phyloP scores from a whole-genome alignment of 2,888 invertebrate species.

The Chalcosyrphus nemorum region DNA sequence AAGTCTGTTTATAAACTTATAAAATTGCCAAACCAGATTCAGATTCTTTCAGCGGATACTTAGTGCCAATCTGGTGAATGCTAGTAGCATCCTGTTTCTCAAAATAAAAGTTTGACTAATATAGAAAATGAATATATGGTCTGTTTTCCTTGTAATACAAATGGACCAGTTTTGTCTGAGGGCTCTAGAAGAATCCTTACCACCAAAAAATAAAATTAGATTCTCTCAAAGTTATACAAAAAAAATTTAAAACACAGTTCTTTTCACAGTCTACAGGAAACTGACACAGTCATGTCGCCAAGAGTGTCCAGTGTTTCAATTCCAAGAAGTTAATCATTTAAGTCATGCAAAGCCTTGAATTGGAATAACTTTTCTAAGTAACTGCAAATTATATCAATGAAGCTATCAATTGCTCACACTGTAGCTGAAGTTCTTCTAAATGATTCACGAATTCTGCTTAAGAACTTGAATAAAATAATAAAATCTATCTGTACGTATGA shows the following conservation, averaged over 20 bases:
- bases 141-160: too few relatives aligned
- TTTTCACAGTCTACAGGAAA: neutral
- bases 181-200: too few relatives aligned
- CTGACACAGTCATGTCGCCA: neutral
- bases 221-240: too few relatives aligned
- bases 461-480: constrained; percentile 7
- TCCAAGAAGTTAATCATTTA: neutral
- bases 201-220: too few relatives aligned
- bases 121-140: too few relatives aligned
- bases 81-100: too few relatives aligned
- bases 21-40: too few relatives aligned
- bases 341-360: neutral
- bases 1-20: too few relatives aligned
- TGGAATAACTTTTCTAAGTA: neutral
- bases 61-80: too few relatives aligned
- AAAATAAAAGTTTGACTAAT: too few relatives aligned
- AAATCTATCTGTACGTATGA: constrained; percentile 26
- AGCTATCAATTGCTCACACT: neutral
- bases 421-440: neutral
- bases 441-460: constrained; percentile 45
- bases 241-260: neutral
- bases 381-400: constrained; percentile 7
- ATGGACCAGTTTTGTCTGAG: too few relatives aligned
- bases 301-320: neutral
- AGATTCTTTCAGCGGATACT: too few relatives aligned